Evolutionary conservation across 2,797 vertebrate species (phyloP), one percentile per base, ranked within the genome.

Genomic region (Antennarius maculatus): DNA sequence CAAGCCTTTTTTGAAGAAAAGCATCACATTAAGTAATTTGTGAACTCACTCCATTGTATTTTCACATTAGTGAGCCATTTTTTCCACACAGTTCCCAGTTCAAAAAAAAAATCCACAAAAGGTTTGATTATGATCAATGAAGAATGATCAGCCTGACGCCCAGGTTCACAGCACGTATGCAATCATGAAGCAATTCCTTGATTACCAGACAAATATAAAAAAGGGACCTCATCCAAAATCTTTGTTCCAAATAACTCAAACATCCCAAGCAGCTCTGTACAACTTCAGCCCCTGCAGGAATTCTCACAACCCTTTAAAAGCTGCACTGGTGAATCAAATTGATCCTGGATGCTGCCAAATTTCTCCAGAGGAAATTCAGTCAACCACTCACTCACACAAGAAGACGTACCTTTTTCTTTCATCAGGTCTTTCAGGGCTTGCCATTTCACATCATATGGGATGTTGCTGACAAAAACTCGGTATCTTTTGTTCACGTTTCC

Each of bases 401-500:
- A 76, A 23, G 76, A 59, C 86, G 91, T 97, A 98, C 97, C 97
- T 97, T 97, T 98, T 85, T 98, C 97, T 91, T 98, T 99, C 91
- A 99, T 97, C 76, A 98, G 93, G 86, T 98, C 97, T 92, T 99
- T 98, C 45, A 99, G 95, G 7, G 96, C 94, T 89, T 99, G 97
- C 97, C 97, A 99, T 89, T 99, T 99, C 74, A 99, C 96, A 85
- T 99, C 97, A 53, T 98, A 98, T 0, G 97, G 97, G 78, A 99
- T 99, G 92, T 99, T 99, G 91, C 97, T 98, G 89, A 99, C 97
- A 91, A 98, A 98, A 54, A 97, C 97, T 9, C 96, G 88, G 87
- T 96, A 98, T 94, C 97, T 91, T 69, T 92, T 95, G 88, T 93
- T 92, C 7, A 84, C 86, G 8, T 92, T 93, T 54, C 90, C 90